Conservation (phyloP, 1,140 invertebrate species). For the Drosophila ironensis region DNA sequence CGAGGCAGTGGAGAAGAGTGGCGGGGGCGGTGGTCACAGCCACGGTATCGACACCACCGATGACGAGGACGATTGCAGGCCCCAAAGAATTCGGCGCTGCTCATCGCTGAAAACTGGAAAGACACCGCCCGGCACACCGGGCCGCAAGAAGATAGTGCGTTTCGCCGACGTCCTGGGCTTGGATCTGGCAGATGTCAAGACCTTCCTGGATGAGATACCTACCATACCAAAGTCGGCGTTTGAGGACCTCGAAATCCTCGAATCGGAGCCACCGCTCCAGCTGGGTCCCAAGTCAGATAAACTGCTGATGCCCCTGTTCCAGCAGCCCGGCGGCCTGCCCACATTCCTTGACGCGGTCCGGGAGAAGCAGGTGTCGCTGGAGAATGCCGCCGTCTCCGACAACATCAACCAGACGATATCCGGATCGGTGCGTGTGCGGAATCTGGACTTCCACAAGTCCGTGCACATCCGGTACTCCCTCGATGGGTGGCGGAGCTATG, state of each 20-base stretch:
- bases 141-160: slow-evolving; percentile 95
- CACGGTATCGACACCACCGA: slow-evolving; percentile 71
- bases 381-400: slow-evolving; percentile 90
- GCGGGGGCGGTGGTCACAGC: slow-evolving; percentile 15
- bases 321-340: slow-evolving; percentile 88
- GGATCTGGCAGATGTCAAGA: slow-evolving; percentile 94
- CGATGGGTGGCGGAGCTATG: slow-evolving; percentile 92
- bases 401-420: slow-evolving; percentile 89
- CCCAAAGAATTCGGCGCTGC: slow-evolving; percentile 87
- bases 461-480: slow-evolving; percentile 93
- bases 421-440: slow-evolving; percentile 93
- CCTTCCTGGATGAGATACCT: slow-evolving; percentile 94
- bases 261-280: slow-evolving; percentile 80
- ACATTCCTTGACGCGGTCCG: slow-evolving; percentile 91
- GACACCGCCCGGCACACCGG: slow-evolving; percentile 94
- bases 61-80: slow-evolving; percentile 83
- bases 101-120: slow-evolving; percentile 95
- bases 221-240: slow-evolving; percentile 93
- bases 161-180: slow-evolving; percentile 97
- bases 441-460: slow-evolving; percentile 95
- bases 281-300: slow-evolving; percentile 83
- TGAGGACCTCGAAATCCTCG: slow-evolving; percentile 85
- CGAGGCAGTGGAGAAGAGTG: slow-evolving; percentile 7
- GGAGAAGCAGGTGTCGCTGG: slow-evolving; percentile 89
- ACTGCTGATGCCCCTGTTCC: slow-evolving; percentile 89